These are phyloP conservation scores for Notospermus geniculatus DNA, from an alignment of 1,140 invertebrate species.

Conservation along the genomic window DNA sequence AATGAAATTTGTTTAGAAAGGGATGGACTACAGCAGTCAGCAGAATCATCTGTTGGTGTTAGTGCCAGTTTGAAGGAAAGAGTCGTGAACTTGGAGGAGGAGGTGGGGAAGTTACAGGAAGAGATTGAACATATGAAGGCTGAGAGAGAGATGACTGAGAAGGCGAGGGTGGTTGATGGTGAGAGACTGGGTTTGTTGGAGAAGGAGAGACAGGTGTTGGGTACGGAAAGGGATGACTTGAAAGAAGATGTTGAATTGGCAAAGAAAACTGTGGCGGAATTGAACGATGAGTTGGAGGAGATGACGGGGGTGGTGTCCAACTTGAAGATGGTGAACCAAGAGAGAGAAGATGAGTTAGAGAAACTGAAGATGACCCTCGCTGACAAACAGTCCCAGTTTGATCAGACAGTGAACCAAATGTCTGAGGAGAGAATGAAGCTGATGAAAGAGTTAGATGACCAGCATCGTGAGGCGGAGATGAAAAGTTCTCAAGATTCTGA, in stretches of 20 bases:
- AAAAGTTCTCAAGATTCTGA: too few species aligned
- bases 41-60: too few species aligned
- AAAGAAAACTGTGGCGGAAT: constrained; percentile 63
- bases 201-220: constrained; percentile 39
- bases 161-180: constrained; percentile 16
- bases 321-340: too few species aligned
- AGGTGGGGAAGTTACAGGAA: constrained; percentile 2
- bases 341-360: too few species aligned
- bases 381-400: too few species aligned
- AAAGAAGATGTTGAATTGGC: constrained; percentile 67
- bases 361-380: too few species aligned
- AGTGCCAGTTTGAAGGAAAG: not conserved
- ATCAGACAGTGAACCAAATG: too few species aligned
- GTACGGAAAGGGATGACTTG: constrained; percentile 59
- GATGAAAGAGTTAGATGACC: too few species aligned
- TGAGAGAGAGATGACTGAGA: constrained; percentile 9
- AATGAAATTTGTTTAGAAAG: too few species aligned
- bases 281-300: constrained; percentile 67
- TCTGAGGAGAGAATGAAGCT: too few species aligned
- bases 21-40: too few species aligned
- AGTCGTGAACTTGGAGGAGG: constrained; percentile 3
- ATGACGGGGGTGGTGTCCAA: constrained; percentile 54
- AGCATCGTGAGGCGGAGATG: too few species aligned
- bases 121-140: not conserved
- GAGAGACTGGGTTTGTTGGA: constrained; percentile 6